Evolutionary conservation across 2,888 invertebrate genomes (phyloP).

Genomic region (Lymantria monacha): DNA sequence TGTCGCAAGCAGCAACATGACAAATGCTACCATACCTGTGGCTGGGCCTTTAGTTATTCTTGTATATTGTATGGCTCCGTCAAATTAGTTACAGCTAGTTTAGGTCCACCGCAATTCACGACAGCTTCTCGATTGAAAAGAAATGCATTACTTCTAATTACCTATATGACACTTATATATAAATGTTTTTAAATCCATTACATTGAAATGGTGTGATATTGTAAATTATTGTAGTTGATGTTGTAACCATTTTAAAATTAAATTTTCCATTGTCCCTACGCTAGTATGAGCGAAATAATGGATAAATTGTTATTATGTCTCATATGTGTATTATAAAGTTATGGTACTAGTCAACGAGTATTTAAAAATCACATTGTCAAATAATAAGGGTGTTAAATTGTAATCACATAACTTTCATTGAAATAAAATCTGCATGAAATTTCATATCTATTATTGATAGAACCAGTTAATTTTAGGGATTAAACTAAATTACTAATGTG

Average conservation of each 20-base stretch:
- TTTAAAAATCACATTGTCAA: conserved; percentile 67
- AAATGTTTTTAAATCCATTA: conserved; percentile 22
- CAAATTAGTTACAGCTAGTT: conserved; percentile 10
- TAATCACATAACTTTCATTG: conserved; percentile 68
- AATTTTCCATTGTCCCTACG: conserved; percentile 22
- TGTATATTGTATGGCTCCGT: too few species aligned
- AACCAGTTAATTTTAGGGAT: conserved; percentile 14
- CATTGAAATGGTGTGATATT: conserved; percentile 40
- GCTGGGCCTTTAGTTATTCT: too few species aligned
- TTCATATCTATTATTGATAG: conserved; percentile 58
- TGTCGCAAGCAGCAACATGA: too few species aligned
- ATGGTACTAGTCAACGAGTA: conserved; percentile 75
- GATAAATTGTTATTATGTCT: conserved; percentile 35
- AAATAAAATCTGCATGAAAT: conserved; percentile 74
- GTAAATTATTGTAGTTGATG: conserved; percentile 31
- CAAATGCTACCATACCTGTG: too few species aligned
- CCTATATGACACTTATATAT: background rate
- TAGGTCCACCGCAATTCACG: conserved; percentile 25
- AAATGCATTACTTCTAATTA: background rate
- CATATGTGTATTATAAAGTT: conserved; percentile 47
- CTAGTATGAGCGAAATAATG: conserved; percentile 22
- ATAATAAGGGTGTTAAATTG: conserved; percentile 66
- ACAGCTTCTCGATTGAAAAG: conserved; percentile 24
- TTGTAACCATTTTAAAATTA: conserved; percentile 30
- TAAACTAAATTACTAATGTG: background rate